Evolutionary conservation across 2,888 invertebrate species (phyloP), one percentile per base, ranked within the genome.

Genomic region (Dryomyza anilis): DNA sequence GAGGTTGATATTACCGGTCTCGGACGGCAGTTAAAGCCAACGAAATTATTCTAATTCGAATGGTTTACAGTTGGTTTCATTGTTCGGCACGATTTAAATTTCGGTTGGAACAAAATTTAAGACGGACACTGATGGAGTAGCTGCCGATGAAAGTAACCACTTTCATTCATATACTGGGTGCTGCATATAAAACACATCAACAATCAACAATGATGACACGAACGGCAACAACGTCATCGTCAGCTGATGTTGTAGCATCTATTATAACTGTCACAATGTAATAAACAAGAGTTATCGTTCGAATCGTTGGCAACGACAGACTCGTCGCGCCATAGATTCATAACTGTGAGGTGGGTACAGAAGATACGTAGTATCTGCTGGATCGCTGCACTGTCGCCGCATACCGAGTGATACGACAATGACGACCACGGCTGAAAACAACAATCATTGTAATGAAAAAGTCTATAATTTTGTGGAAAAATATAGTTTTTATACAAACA

Each of bases 91-190:
- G 55, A 55, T 23, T 36, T 36, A 10, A 55, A 55, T n/a, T 55
- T 33, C n/a, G 23, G 23, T 25, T 50, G n/a, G 16, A 2, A 16
- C n/a, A 43, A 16, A 43, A 10, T 21, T 25, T n/a, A 23, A 33
- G 29, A 10, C 6, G 30, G 53, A 33, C 33, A 12, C 12, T n/a
- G 3, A 6, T n/a, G 53, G 19, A 30, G 56, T 43, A 8, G n/a
- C 0, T 10, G 19, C 21, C n/a, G 43, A 57, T 43, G 57, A 39
- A 57, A 43, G 43, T 43, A 43, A 39, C 27, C 39, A 57, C 57
- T 57, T 57, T 57, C 57, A 57, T 57, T 57, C 57, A 43, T 16
- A 57, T 57, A 43, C 57, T 43, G 57, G 43, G 57, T 57, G 57
- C n/a, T 19, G 14, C 19, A 19, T 29, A 30, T 53, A 16, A 23